These are phyloP conservation scores for Ahaetulla prasina DNA, from an alignment of 2,113 vertebrate species.

Conservation along the genomic window DNA sequence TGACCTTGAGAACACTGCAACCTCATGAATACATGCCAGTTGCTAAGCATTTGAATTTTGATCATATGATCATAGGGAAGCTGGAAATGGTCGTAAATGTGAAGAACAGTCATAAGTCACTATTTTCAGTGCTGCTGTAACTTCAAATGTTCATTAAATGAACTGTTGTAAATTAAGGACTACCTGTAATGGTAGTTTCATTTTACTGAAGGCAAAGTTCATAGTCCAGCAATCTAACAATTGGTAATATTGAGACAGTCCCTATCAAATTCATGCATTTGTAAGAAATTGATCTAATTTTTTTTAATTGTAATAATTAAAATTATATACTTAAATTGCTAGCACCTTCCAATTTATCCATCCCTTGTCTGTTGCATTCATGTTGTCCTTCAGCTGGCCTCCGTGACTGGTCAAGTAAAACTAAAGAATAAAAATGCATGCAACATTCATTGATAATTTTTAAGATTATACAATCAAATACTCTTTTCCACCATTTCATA, in stretches of 20 bases:
- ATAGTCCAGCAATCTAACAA: background rate
- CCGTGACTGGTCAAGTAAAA: slow-evolving; percentile 91
- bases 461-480: background rate
- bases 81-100: background rate
- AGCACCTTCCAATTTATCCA: slow-evolving; percentile 98
- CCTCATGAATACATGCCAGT: background rate
- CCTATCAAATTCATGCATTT: background rate
- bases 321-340: background rate
- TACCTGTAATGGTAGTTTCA: background rate
- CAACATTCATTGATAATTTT: background rate
- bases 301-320: background rate
- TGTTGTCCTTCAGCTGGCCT: slow-evolving; percentile 88
- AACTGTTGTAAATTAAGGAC: background rate
- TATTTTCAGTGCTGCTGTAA: background rate
- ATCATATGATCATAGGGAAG: background rate
- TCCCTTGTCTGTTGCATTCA: slow-evolving; percentile 95
- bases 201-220: background rate
- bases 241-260: background rate
- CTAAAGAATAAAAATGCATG: slow-evolving; percentile 59
- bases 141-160: background rate
- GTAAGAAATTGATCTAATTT: background rate
- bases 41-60: background rate
- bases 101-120: background rate
- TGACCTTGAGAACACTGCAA: background rate
- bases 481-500: background rate